phyloP scores from a whole-genome alignment of 2,113 vertebrate species.

The Melanotaenia duboulayi region DNA sequence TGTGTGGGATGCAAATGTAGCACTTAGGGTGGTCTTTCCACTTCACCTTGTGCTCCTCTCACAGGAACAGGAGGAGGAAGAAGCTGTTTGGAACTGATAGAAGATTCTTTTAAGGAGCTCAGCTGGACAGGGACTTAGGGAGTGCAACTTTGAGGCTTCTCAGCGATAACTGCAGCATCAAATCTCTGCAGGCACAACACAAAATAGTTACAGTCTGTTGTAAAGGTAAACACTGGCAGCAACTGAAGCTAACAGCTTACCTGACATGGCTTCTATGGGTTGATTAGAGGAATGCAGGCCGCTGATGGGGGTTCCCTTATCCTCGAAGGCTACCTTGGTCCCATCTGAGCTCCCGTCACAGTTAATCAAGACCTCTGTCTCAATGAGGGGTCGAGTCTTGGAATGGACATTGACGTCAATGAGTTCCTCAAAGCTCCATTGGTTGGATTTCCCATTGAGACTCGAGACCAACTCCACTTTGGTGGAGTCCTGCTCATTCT shows the following conservation, averaged over 20 bases:
- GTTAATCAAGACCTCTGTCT: constrained; percentile 82
- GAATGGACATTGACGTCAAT: constrained; percentile 83
- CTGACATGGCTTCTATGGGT: constrained; percentile 87
- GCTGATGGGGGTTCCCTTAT: constrained; percentile 81
- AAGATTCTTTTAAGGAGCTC: constrained; percentile 74
- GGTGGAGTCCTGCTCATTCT: constrained; percentile 80
- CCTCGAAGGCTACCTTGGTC: constrained; percentile 81
- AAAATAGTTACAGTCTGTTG: background rate
- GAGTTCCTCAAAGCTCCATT: constrained; percentile 87
- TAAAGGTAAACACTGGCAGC: fast-evolving
- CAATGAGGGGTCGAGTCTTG: constrained; percentile 79
- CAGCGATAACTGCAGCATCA: constrained; percentile 73
- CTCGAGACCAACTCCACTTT: constrained; percentile 70
- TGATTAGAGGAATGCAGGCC: constrained; percentile 81
- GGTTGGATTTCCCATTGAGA: constrained; percentile 83
- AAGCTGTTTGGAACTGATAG: constrained; percentile 77
- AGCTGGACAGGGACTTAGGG: constrained; percentile 78
- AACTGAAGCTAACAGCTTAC: constrained; percentile 55
- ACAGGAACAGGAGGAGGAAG: constrained; percentile 55
- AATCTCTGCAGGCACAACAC: constrained; percentile 80
- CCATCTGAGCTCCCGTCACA: constrained; percentile 76
- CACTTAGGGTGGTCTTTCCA: constrained; percentile 61
- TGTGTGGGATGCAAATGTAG: constrained; percentile 71
- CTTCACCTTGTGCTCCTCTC: constrained; percentile 56
- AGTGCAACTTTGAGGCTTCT: constrained; percentile 82